Conservation (phyloP, 2,113 vertebrate genomes). For the Anguilla rostrata region DNA sequence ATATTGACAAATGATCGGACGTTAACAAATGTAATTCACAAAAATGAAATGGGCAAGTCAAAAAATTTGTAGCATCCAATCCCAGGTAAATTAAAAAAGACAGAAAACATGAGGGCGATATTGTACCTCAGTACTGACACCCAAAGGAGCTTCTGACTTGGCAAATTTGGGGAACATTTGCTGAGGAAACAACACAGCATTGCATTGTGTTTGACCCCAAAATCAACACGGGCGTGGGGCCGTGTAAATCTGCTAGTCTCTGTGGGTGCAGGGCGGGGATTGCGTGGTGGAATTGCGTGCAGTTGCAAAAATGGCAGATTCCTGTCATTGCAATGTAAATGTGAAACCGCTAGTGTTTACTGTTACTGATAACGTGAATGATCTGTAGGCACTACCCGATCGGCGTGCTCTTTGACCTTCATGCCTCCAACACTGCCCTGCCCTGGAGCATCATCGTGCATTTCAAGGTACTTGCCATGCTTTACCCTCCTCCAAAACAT, state of each 20-base stretch:
- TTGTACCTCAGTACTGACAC: not conserved
- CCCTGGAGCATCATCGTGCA: constrained; percentile 96
- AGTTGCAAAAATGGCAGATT: not conserved
- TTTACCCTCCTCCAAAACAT: not conserved
- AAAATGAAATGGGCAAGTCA: no score
- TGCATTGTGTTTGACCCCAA: no score
- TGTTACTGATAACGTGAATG: not conserved
- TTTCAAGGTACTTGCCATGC: constrained; percentile 82
- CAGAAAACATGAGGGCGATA: not conserved
- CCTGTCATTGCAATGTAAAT: not conserved
- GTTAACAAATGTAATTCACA: not conserved
- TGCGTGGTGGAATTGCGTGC: no score
- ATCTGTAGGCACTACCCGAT: constrained; percentile 92
- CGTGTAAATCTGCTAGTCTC: not conserved
- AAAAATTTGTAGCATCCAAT: not conserved
- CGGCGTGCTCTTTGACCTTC: constrained; percentile 94
- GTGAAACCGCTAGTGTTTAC: not conserved
- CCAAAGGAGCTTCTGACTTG: not conserved
- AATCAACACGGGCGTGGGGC: not conserved
- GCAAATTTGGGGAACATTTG: no score
- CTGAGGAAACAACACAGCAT: no score
- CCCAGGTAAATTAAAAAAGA: not conserved
- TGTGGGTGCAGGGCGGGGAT: not conserved
- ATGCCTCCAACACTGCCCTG: constrained; percentile 88
- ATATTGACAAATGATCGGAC: not conserved